Conservation (phyloP, 2,888 invertebrate species). For the Tetanocera ferruginea region DNA sequence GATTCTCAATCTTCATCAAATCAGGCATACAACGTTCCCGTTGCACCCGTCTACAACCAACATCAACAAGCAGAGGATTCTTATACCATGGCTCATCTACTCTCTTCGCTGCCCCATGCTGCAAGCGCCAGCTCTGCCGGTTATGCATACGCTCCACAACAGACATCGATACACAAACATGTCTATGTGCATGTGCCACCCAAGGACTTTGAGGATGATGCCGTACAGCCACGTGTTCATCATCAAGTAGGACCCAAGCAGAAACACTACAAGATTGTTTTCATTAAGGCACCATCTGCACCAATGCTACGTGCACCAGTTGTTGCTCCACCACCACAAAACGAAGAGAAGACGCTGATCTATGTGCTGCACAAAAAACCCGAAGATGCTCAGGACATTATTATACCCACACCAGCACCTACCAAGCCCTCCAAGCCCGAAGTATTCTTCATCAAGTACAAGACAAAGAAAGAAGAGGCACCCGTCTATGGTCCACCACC, state of each 20-base stretch:
- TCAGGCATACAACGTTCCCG: constrained; percentile 6
- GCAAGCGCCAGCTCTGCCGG: constrained; percentile 51
- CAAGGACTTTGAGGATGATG: constrained; percentile 65
- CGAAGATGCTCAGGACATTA: constrained; percentile 83
- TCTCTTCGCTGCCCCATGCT: constrained; percentile 56
- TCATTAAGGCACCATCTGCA: constrained; percentile 89
- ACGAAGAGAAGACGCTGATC: constrained; percentile 89
- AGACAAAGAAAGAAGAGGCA: constrained; percentile 68
- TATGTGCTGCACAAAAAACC: constrained; percentile 91
- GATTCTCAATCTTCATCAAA: neutral
- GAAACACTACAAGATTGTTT: constrained; percentile 92
- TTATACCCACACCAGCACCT: constrained; percentile 81
- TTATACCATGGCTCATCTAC: constrained; percentile 62
- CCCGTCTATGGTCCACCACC: constrained; percentile 65
- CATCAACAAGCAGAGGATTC: constrained; percentile 55
- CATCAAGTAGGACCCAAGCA: constrained; percentile 75
- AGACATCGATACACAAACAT: constrained; percentile 64
- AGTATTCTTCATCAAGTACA: constrained; percentile 81
- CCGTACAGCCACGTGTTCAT: constrained; percentile 59
- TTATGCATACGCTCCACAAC: constrained; percentile 58
- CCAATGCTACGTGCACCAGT: constrained; percentile 83
- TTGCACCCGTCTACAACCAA: constrained; percentile 25
- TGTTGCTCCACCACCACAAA: constrained; percentile 82
- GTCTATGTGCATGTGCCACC: constrained; percentile 69
- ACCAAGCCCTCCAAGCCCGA: constrained; percentile 89